Conservation (phyloP, 2,113 vertebrate genomes). For the Mastomys natalensis region DNA sequence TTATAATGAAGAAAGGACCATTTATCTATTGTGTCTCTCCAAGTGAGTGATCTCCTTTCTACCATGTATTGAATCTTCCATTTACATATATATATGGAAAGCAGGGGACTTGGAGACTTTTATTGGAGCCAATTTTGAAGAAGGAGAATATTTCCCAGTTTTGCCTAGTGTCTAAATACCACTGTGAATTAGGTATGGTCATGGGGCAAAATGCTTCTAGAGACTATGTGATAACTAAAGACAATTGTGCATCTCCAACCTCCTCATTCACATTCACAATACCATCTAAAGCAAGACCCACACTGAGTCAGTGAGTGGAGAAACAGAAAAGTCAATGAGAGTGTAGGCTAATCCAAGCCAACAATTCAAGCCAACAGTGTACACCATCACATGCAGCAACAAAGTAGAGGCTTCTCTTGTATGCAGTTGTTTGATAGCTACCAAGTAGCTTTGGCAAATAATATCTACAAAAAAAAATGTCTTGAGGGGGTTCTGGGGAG, state of each 20-base stretch:
- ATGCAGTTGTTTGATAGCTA: background rate
- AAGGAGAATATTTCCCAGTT: background rate
- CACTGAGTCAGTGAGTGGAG: background rate
- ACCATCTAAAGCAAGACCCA: background rate
- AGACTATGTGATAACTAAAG: background rate
- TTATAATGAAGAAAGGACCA: background rate
- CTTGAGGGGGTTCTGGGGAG: background rate
- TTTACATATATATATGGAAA: background rate
- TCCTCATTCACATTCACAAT: background rate
- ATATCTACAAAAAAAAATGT: conserved; percentile 12
- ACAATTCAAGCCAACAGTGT: background rate
- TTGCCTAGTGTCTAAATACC: background rate
- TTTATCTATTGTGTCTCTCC: background rate
- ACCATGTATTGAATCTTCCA: background rate
- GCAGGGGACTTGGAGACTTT: background rate
- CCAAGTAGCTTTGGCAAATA: background rate
- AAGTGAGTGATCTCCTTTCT: background rate
- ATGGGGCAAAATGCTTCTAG: no score
- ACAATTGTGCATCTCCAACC: background rate
- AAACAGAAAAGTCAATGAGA: background rate
- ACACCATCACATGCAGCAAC: background rate
- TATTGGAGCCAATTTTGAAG: background rate
- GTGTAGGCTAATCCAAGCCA: background rate
- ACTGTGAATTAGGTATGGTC: background rate
- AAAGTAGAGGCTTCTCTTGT: background rate